Percentiles rank a stretch among this genome's conserved stretches.
Conservation (phyloP, 2,113 vertebrate species). For the Tragulus kanchil region DNA sequence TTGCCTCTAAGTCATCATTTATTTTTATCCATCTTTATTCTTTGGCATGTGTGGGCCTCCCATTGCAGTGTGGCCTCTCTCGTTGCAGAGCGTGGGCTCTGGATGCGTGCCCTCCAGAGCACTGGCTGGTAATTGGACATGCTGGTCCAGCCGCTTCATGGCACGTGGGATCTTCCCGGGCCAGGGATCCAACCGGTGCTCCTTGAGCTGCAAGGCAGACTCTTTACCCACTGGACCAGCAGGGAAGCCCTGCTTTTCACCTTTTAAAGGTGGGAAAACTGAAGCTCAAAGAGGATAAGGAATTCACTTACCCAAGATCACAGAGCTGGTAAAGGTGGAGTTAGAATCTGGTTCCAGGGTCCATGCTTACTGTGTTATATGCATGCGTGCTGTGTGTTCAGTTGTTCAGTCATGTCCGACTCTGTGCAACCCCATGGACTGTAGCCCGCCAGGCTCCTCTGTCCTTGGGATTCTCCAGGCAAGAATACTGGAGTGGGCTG, state of each 20-base stretch:
- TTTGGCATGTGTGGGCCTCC: no score
- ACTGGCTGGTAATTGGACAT: no score
- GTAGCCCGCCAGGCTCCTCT: background rate
- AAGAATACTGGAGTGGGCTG: background rate
- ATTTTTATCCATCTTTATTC: no score
- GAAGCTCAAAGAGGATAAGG: background rate
- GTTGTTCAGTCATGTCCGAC: background rate
- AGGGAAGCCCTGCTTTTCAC: background rate
- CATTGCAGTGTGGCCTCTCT: no score
- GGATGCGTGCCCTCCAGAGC: no score
- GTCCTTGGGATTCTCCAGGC: background rate
- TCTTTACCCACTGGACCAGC: no score
- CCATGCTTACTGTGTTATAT: background rate
- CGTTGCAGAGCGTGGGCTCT: no score
- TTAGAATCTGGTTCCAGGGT: background rate
- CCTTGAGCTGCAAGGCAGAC: no score
- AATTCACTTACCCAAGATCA: background rate
- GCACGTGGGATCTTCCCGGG: no score
- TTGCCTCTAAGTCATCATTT: no score
- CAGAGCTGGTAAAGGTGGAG: background rate
- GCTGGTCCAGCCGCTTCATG: no score
- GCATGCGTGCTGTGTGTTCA: background rate
- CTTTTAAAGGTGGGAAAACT: slow-evolving; percentile 53
- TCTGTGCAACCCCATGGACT: background rate
- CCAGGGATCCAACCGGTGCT: no score